Evolutionary conservation across 2,797 vertebrate genomes (phyloP), one percentile per base, ranked within the genome.

Genomic region (Alauda arvensis): DNA sequence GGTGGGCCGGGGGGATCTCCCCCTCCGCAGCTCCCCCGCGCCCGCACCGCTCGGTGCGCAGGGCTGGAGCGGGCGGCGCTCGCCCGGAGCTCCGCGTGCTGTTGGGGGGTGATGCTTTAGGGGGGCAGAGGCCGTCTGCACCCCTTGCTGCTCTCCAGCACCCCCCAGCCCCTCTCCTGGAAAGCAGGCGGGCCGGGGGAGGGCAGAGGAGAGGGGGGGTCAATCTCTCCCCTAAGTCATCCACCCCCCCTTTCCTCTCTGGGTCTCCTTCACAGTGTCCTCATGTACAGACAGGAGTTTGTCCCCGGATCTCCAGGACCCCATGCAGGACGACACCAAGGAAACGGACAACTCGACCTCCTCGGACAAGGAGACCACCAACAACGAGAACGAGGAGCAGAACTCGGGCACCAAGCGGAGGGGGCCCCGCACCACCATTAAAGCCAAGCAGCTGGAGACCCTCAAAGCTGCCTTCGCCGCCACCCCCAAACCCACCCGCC

Each of bases 231-330:
- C 81, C 75, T 39, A 76, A 94, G 83, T 89, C 83, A 70, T 51
- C 80, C n/a, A 3, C 26, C 39, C 45, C 68, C 49, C 40, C 48
- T 63, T 85, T 93, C 93, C 90, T 88, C 74, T 91, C 83, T 92
- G 94, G 85, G 89, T 93, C 90, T 79, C 90, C 80, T 89, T 92
- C 79, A 63, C 97, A 99, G 98, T 99, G 96, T 99, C 99, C 74
- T 99, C 99, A 87, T 99, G 98, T 95, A 99, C 99, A 80, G 98
- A 99, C 95, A 97, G 98, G 96, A 99, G 98, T 97, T 98, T 99
- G 96, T 99, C 99, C 92, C 99, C 98, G 89, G 99, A 99, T 95
- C 97, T 98, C 92, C 98, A 98, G 96, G 99, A 99, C 95, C 97
- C 98, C 15, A 97, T 96, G 90, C 98, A 98, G 95, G 99, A 99